Percentiles rank a stretch among this genome's conserved stretches.
Evolutionary conservation across 2,113 vertebrate species (phyloP).

Genomic region (Sinosuthora webbiana): DNA sequence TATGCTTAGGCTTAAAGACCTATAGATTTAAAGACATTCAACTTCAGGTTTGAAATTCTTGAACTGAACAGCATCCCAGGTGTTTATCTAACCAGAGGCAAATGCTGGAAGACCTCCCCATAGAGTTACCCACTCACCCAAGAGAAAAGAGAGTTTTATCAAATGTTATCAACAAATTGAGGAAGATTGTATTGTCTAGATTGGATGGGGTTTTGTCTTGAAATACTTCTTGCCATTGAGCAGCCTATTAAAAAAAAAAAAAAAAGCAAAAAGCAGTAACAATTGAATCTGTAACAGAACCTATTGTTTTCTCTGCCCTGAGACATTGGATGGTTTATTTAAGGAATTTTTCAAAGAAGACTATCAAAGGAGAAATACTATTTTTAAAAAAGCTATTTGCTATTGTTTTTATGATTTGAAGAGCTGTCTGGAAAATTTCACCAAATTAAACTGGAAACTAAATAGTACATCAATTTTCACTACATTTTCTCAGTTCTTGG

Average conservation of each 20-base stretch:
- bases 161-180: background rate
- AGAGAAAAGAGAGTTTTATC: background rate
- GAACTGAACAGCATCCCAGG: background rate
- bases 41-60: background rate
- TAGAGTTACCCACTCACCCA: background rate
- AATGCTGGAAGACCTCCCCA: background rate
- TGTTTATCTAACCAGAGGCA: background rate
- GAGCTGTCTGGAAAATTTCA: conserved; percentile 12
- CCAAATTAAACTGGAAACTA: conserved; percentile 11
- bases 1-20: background rate
- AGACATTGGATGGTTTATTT: background rate
- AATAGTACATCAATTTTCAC: background rate
- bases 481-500: conserved; percentile 15
- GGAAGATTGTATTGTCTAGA: background rate
- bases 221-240: background rate
- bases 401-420: conserved; percentile 18
- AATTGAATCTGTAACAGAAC: background rate
- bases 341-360: background rate
- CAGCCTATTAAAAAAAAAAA: background rate
- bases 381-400: background rate
- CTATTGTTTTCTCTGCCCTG: background rate
- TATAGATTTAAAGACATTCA: background rate
- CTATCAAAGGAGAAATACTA: background rate
- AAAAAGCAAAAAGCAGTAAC: background rate
- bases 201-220: background rate